These are phyloP conservation scores for Nannoperca australis DNA, from an alignment of 2,797 vertebrate genomes.

Conservation along the genomic window DNA sequence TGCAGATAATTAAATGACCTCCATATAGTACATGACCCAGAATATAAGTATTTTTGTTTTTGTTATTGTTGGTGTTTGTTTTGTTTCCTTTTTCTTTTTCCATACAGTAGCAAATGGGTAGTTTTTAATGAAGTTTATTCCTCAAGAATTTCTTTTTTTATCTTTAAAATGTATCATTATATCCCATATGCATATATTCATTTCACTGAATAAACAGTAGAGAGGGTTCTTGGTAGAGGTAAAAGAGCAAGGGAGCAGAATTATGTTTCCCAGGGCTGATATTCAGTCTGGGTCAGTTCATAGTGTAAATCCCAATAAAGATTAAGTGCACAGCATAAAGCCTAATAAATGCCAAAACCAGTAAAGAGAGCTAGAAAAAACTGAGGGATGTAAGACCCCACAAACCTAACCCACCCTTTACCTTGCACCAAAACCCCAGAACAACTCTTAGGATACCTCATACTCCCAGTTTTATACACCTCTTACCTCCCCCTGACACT, in stretches of 20 bases:
- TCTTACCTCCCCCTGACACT: constrained; percentile 66
- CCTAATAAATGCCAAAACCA: constrained; percentile 82
- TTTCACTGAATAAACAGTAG: constrained; percentile 44
- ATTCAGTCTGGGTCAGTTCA: constrained; percentile 60
- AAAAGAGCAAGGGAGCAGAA: constrained; percentile 38
- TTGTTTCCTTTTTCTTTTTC: background rate
- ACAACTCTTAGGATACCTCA: constrained; percentile 51
- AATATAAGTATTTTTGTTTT: background rate
- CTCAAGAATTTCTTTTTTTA: background rate
- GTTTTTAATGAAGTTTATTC: background rate
- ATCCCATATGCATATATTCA: background rate
- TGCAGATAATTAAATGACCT: constrained; percentile 18
- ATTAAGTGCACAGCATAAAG: constrained; percentile 73
- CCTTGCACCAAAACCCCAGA: constrained; percentile 56
- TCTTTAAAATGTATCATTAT: constrained; percentile 20
- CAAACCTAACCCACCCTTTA: constrained; percentile 66
- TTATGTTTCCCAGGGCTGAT: constrained; percentile 54
- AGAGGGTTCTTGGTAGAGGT: constrained; percentile 17
- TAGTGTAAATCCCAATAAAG: constrained; percentile 73
- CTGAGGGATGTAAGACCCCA: constrained; percentile 59
- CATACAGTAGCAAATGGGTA: background rate
- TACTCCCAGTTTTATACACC: constrained; percentile 42
- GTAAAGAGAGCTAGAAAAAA: constrained; percentile 67
- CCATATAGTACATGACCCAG: background rate
- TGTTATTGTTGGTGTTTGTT: background rate